Percentiles rank a stretch among this genome's conserved stretches.
Evolutionary conservation across 2,888 invertebrate genomes (phyloP).

Genomic region (Meloe dianella): DNA sequence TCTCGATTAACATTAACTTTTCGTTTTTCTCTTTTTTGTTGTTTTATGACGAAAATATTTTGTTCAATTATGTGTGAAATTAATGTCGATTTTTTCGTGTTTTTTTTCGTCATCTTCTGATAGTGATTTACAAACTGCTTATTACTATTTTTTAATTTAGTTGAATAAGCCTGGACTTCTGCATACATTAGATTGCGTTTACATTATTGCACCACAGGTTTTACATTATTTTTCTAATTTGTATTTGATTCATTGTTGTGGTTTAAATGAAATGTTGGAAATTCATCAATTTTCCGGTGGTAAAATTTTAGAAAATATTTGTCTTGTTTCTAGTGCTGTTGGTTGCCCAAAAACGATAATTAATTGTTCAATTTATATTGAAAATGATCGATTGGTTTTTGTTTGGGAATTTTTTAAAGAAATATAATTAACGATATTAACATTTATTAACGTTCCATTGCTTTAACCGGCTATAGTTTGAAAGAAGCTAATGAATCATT

Average conservation of each 20-base stretch:
- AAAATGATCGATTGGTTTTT: conserved; percentile 33
- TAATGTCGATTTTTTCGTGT: conserved; percentile 32
- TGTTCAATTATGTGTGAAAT: conserved; percentile 44
- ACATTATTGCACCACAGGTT: background rate
- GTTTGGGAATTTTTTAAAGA: conserved; percentile 22
- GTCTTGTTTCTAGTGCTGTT: background rate
- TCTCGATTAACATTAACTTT: conserved; percentile 39
- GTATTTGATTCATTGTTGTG: background rate
- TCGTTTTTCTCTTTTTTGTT: conserved; percentile 36
- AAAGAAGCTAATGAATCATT: conserved; percentile 34
- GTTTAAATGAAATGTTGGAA: background rate
- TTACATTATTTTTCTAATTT: background rate
- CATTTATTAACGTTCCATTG: conserved; percentile 33
- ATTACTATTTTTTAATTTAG: conserved; percentile 14
- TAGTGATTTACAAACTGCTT: conserved; percentile 15
- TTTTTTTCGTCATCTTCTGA: too few species aligned
- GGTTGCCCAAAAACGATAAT: background rate
- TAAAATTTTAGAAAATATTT: background rate
- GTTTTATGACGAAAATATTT: conserved; percentile 40
- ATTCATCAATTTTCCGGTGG: background rate
- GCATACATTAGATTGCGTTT: background rate
- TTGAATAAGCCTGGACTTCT: background rate
- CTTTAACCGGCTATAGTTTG: conserved; percentile 24
- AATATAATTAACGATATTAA: conserved; percentile 34
- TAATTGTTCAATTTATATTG: conserved; percentile 18